Conservation (phyloP, 2,888 invertebrate species). For the Pseudococcus longispinus region DNA sequence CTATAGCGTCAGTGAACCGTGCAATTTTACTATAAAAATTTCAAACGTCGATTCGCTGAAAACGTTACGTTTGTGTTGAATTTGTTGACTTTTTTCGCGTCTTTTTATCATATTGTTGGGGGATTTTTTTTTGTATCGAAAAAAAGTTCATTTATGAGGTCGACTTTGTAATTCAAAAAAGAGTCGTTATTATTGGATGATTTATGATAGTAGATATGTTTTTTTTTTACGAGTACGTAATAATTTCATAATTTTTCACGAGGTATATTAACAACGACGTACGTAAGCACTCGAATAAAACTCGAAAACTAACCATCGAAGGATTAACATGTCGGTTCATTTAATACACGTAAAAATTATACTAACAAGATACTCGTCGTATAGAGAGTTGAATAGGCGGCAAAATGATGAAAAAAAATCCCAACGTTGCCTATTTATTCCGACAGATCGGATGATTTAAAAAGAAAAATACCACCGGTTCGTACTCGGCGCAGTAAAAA, state of each 20-base stretch:
- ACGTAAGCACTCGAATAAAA: neutral
- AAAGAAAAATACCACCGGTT: neutral
- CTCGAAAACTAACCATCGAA: neutral
- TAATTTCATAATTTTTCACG: neutral
- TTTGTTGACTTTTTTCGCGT: neutral
- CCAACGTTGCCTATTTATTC: neutral
- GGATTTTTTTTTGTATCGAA: neutral
- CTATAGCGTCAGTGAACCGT: neutral
- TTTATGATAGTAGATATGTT: neutral
- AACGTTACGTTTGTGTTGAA: neutral
- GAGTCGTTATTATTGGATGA: neutral
- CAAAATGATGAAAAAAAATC: neutral
- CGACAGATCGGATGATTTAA: neutral
- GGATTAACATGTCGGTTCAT: neutral
- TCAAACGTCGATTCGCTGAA: neutral
- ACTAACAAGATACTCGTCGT: neutral
- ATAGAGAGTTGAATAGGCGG: neutral
- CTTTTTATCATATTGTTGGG: neutral
- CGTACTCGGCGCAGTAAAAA: neutral
- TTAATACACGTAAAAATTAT: neutral
- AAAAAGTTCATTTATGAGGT: neutral
- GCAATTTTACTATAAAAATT: constrained; percentile 6
- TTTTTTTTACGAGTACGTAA: too few species aligned
- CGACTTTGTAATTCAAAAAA: neutral
- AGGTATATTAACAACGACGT: too few species aligned